Conservation (phyloP, 2,797 vertebrate species). For the Chaunax sp. region DNA sequence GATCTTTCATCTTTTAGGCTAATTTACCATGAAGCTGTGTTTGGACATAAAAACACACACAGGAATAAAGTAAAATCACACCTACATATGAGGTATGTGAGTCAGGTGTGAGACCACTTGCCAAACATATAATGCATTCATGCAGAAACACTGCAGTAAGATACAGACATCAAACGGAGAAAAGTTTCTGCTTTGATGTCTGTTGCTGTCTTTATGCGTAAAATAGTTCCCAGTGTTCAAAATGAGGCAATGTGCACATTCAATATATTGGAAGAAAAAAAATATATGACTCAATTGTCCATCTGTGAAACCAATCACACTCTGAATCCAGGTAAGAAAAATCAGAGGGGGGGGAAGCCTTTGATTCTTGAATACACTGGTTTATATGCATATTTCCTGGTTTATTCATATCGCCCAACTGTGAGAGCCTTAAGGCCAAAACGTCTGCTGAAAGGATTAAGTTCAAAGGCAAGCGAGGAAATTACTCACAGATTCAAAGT, state of each 20-base stretch:
- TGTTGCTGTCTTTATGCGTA: slow-evolving; percentile 58
- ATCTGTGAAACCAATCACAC: slow-evolving; percentile 66
- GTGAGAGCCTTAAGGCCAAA: slow-evolving; percentile 73
- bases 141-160: slow-evolving; percentile 44
- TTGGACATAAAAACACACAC: background rate
- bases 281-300: slow-evolving; percentile 54
- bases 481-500: slow-evolving; percentile 82
- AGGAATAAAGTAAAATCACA: slow-evolving; percentile 12
- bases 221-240: slow-evolving; percentile 53
- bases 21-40: background rate
- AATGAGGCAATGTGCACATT: slow-evolving; percentile 55
- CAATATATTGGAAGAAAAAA: slow-evolving; percentile 58
- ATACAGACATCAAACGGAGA: slow-evolving; percentile 68
- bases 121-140: slow-evolving; percentile 36
- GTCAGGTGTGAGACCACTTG: slow-evolving; percentile 27
- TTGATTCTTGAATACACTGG: slow-evolving; percentile 77
- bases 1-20: background rate
- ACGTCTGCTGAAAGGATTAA: slow-evolving; percentile 82
- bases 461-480: slow-evolving; percentile 84
- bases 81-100: background rate
- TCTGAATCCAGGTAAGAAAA: slow-evolving; percentile 63
- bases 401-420: slow-evolving; percentile 76
- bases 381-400: slow-evolving; percentile 80
- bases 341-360: slow-evolving; percentile 45
- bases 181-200: slow-evolving; percentile 72